A percentile compares a stretch with the other conserved stretches of the same genome.
Evolutionary conservation across 2,113 vertebrate species (phyloP).

Genomic region (Nansenia antarctica): DNA sequence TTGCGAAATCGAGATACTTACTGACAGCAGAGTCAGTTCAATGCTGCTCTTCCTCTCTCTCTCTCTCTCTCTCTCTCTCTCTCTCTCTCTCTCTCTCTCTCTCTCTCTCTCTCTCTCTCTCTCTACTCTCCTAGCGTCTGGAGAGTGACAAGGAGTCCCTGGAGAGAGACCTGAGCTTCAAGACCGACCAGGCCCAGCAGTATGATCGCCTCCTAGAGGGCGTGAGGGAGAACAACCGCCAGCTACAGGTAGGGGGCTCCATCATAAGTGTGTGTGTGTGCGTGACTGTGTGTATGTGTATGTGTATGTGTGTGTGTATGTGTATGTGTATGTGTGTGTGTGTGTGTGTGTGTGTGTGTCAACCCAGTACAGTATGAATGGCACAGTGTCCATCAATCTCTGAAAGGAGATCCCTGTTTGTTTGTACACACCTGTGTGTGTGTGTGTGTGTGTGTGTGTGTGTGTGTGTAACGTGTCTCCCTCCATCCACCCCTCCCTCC

Average conservation of each 20-base stretch:
- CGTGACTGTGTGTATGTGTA: constrained; percentile 1
- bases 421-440: neutral
- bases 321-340: neutral
- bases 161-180: constrained; percentile 89
- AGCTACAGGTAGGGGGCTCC: constrained; percentile 83
- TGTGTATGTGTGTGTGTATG: constrained; percentile 1
- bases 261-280: neutral
- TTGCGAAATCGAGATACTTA: no score
- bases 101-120: neutral
- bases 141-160: constrained; percentile 85
- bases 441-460: neutral
- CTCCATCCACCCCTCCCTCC: neutral
- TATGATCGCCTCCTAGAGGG: constrained; percentile 86
- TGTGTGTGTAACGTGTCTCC: neutral
- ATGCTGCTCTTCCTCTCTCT: no score
- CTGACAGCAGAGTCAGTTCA: no score
- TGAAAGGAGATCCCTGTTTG: no score
- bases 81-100: no score
- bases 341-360: neutral
- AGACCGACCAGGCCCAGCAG: constrained; percentile 85
- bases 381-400: no score
- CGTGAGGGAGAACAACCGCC: constrained; percentile 87
- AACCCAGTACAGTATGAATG: neutral
- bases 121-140: constrained; percentile 70
- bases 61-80: no score